Evolutionary conservation across 2,797 vertebrate species (phyloP), one percentile per base, ranked within the genome.

Genomic region (Microtus californicus): DNA sequence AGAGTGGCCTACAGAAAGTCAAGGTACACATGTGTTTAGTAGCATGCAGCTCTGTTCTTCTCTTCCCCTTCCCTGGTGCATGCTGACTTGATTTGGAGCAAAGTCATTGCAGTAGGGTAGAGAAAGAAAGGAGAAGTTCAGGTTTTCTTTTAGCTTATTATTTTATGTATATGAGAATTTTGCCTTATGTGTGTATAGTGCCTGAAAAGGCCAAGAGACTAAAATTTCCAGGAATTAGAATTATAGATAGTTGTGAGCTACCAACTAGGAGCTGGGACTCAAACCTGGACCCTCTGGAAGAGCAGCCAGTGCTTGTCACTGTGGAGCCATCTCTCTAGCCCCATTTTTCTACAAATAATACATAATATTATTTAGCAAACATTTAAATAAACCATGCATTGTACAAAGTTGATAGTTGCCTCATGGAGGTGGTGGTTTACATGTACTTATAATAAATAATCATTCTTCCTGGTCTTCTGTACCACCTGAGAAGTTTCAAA

Each of bases 331-430:
- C 59, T 83, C 25, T 65, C 15, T 14, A 63, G 25, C 81, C 9
- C 80, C 48, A 91, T 0, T 78, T 85, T 96, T 94, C 43, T 31
- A 69, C 90, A 61, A 78, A 81, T 94, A 77, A 29, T 67, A 95
- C 5, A 34, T 61, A 40, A 45, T 79, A 91, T 94, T 43, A 0
- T 86, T 78, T 94, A 91, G 77, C 59, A 85, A 95, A 79, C 56
- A 74, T 87, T 23, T 67, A 81, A 82, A 48, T 80, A 89, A 89
- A 93, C 79, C 9, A 86, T 83, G 95, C 56, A 65, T n/a, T 31
- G 48, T 59, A 91, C 59, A 92, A 0, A 87, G 43, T 82, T 89
- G 54, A 61, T 19, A 69, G 48, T 79, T 91, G 12, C 81, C 87
- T 37, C 15, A 17, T 82, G 69, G 78, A 91, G 25, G 88, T 85